A percentile compares a stretch with the other conserved stretches of the same genome.
Evolutionary conservation across 2,888 invertebrate species (phyloP).

Genomic region (Creontiades dilutus): DNA sequence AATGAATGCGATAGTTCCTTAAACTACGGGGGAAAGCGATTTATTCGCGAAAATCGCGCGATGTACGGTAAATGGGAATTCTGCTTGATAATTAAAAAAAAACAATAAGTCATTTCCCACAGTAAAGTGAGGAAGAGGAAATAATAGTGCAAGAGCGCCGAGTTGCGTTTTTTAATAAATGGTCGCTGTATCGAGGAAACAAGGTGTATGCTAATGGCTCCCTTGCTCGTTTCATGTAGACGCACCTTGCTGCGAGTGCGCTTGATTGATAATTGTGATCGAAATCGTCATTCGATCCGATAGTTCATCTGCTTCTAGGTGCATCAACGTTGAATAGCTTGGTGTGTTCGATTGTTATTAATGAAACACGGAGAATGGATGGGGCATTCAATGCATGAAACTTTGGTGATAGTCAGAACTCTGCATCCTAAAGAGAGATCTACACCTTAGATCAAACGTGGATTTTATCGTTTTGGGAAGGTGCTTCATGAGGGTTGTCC

Average conservation of each 20-base stretch:
- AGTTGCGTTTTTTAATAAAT: not conserved
- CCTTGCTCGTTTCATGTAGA: not conserved
- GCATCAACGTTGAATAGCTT: too few relatives aligned
- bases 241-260: not conserved
- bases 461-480: too few relatives aligned
- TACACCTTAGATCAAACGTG: too few relatives aligned
- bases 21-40: not conserved
- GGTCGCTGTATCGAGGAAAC: not conserved
- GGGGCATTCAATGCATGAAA: too few relatives aligned
- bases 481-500: too few relatives aligned
- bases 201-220: slow-evolving; percentile 12
- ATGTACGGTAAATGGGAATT: not conserved
- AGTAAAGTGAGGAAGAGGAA: not conserved
- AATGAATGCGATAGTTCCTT: not conserved
- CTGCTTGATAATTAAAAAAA: not conserved
- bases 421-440: too few relatives aligned
- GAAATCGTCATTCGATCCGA: not conserved
- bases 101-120: slow-evolving; percentile 23
- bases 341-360: not conserved
- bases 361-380: not conserved
- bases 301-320: not conserved
- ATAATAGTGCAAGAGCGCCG: not conserved
- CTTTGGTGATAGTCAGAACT: too few relatives aligned
- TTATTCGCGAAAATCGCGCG: not conserved
- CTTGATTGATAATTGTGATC: not conserved